Evolutionary conservation across 1,140 invertebrate species (phyloP).

Genomic region (Mercenaria mercenaria): DNA sequence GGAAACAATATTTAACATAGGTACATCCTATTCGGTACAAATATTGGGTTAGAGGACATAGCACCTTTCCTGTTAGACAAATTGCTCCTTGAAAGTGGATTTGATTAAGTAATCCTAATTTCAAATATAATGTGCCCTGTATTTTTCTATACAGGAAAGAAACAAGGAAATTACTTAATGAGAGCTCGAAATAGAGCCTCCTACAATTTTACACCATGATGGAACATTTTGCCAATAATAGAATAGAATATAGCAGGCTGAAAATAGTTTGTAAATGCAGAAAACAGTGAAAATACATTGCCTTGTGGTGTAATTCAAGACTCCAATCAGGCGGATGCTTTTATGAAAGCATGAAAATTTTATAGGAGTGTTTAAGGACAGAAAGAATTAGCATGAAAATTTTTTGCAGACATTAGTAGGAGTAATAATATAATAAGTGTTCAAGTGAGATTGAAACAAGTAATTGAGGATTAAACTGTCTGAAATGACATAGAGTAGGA

Average conservation of each 20-base stretch:
- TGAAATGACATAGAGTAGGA: too few relatives aligned
- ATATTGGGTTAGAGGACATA: too few relatives aligned
- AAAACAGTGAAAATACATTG: background rate
- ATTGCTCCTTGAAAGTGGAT: background rate
- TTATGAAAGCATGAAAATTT: background rate
- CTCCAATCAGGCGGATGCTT: background rate
- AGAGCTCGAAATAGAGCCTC: conserved; percentile 16
- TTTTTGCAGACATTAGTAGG: too few relatives aligned
- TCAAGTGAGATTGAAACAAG: too few relatives aligned
- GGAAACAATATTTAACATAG: too few relatives aligned
- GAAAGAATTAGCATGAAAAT: too few relatives aligned
- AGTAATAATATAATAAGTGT: too few relatives aligned
- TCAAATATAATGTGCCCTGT: background rate
- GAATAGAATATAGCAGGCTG: background rate
- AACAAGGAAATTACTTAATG: conserved; percentile 7
- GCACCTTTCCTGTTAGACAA: too few relatives aligned
- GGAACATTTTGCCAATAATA: conserved; percentile 12
- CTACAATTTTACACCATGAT: conserved; percentile 2
- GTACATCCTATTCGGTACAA: too few relatives aligned
- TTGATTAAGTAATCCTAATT: too few relatives aligned
- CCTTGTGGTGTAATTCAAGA: background rate
- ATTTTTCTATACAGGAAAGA: background rate
- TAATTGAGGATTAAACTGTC: too few relatives aligned
- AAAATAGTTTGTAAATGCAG: background rate
- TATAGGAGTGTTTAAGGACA: background rate